Evolutionary conservation across 2,797 vertebrate genomes (phyloP).

Genomic region (Cyclopterus lumpus): DNA sequence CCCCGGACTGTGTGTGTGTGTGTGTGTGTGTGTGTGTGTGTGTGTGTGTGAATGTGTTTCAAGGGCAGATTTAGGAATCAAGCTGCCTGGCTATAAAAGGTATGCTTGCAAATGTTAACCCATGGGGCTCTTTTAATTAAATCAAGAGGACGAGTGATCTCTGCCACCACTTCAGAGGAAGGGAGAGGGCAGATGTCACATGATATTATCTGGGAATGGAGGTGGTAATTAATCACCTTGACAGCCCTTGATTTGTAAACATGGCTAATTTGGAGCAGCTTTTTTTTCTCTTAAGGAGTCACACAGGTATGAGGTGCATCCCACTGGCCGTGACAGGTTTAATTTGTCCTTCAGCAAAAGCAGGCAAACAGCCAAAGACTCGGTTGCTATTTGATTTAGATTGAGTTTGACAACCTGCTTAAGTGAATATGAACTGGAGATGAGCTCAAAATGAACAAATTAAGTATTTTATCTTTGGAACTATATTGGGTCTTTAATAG

Average conservation of each 20-base stretch:
- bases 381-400: slow-evolving; percentile 52
- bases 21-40: slow-evolving; percentile 13
- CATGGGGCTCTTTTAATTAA: slow-evolving; percentile 76
- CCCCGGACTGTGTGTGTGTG: slow-evolving; percentile 23
- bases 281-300: slow-evolving; percentile 36
- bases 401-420: slow-evolving; percentile 66
- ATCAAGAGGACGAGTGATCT: slow-evolving; percentile 72
- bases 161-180: slow-evolving; percentile 66
- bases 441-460: slow-evolving; percentile 39
- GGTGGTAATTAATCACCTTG: slow-evolving; percentile 75
- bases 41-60: slow-evolving; percentile 21
- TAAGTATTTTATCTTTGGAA: not conserved
- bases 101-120: slow-evolving; percentile 67
- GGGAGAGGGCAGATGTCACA: slow-evolving; percentile 69
- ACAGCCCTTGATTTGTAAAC: slow-evolving; percentile 74
- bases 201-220: slow-evolving; percentile 70
- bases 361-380: slow-evolving; percentile 53
- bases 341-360: slow-evolving; percentile 65
- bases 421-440: slow-evolving; percentile 59
- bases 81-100: slow-evolving; percentile 29
- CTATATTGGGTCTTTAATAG: slow-evolving; percentile 14
- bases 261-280: slow-evolving; percentile 63
- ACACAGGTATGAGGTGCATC: slow-evolving; percentile 41
- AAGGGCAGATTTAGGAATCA: slow-evolving; percentile 47
- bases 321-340: slow-evolving; percentile 47